Evolutionary conservation across 2,113 vertebrate genomes (phyloP).

Genomic region (Phylloscopus trochiloides): DNA sequence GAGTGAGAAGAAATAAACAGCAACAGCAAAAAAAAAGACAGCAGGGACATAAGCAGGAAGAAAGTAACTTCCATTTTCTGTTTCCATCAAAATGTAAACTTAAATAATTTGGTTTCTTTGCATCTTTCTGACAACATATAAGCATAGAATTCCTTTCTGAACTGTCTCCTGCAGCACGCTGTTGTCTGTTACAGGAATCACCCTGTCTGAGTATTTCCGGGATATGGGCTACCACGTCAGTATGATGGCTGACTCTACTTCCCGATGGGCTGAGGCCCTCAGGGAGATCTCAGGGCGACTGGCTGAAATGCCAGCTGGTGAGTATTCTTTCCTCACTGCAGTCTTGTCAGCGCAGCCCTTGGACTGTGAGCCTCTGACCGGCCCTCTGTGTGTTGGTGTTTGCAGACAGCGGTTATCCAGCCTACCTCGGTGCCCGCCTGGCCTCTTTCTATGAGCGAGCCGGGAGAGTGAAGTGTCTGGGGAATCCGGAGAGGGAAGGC

Average conservation of each 20-base stretch:
- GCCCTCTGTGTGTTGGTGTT: not conserved
- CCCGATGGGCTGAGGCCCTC: constrained; percentile 96
- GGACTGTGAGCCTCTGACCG: not conserved
- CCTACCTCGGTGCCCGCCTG: constrained; percentile 92
- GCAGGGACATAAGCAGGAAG: not conserved
- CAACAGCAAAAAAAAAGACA: not conserved
- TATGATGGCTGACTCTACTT: constrained; percentile 99
- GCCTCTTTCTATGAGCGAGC: constrained; percentile 97
- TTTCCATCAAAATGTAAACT: not conserved
- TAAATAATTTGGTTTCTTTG: not conserved
- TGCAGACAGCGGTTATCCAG: constrained; percentile 96
- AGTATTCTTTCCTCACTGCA: not conserved
- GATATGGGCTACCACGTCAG: constrained; percentile 99
- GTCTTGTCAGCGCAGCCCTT: not conserved
- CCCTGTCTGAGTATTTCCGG: constrained; percentile 95
- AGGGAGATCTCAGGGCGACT: constrained; percentile 96
- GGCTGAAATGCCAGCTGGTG: constrained; percentile 98
- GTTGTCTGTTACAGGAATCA: constrained; percentile 83
- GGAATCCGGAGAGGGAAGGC: constrained; percentile 96
- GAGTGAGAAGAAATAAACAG: not conserved
- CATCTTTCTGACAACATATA: not conserved
- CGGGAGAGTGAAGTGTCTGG: constrained; percentile 94
- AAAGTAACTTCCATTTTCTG: not conserved
- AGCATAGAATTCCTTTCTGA: not conserved
- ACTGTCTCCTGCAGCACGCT: not conserved